These are phyloP conservation scores for Deroplatys truncata DNA, from an alignment of 2,888 invertebrate genomes.

Conservation along the genomic window DNA sequence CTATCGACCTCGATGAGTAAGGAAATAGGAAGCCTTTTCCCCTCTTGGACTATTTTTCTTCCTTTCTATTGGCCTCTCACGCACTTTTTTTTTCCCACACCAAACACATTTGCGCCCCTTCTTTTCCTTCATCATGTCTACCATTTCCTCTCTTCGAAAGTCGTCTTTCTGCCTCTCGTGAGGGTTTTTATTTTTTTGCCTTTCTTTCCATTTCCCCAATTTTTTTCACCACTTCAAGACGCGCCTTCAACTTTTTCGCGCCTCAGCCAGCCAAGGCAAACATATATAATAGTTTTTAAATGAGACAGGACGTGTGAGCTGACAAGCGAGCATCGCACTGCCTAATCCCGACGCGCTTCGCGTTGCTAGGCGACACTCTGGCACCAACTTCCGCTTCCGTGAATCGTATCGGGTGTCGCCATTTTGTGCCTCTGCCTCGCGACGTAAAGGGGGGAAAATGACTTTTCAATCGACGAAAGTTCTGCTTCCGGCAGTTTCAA, in stretches of 20 bases:
- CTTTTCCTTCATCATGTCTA: neutral
- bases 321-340: neutral
- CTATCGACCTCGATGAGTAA: neutral
- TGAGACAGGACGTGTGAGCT: constrained; percentile 42
- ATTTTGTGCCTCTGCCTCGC: neutral
- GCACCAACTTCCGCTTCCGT: neutral
- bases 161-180: neutral
- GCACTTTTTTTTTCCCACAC: neutral
- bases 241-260: constrained; percentile 33
- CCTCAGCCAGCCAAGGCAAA: constrained; percentile 33
- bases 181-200: neutral
- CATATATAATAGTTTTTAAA: constrained; percentile 50
- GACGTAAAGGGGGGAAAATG: no score
- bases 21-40: neutral
- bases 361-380: neutral
- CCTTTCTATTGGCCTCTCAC: neutral
- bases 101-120: neutral
- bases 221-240: neutral
- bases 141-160: neutral
- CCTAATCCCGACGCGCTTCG: neutral
- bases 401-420: neutral
- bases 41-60: neutral
- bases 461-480: no score
- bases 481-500: no score
- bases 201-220: neutral